Evolutionary conservation across 2,888 invertebrate species (phyloP).

Genomic region (Therioaphis trifolii): DNA sequence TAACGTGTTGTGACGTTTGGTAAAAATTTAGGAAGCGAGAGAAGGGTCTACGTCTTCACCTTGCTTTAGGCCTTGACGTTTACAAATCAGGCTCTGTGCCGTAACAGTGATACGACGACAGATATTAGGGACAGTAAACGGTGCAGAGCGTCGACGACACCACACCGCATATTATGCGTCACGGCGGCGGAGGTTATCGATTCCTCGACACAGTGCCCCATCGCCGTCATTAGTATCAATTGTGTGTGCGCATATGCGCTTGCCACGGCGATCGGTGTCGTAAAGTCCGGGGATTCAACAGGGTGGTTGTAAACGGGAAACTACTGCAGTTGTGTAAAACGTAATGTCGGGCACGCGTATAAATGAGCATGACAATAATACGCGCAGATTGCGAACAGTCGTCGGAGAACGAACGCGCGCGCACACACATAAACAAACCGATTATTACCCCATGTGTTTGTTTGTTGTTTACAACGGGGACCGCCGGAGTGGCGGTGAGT

Average conservation of each 20-base stretch:
- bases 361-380: not conserved
- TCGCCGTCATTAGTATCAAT: conserved; percentile 34
- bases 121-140: too few relatives aligned
- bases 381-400: too few relatives aligned
- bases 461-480: conserved; percentile 23
- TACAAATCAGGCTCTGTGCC: too few relatives aligned
- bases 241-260: not conserved
- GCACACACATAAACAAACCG: not conserved
- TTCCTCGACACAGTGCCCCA: not conserved
- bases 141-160: too few relatives aligned
- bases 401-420: not conserved
- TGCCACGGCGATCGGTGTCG: not conserved
- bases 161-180: too few relatives aligned
- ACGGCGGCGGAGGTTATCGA: not conserved
- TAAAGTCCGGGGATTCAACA: conserved; percentile 16
- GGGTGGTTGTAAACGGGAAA: conserved; percentile 38
- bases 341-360: not conserved
- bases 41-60: too few relatives aligned
- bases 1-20: too few relatives aligned
- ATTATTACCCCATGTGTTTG: conserved; percentile 29
- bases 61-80: too few relatives aligned
- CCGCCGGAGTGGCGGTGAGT: not conserved
- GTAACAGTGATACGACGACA: too few relatives aligned
- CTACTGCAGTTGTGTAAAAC: not conserved
- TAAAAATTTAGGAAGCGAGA: too few relatives aligned